Conservation (phyloP, 2,888 invertebrate genomes). For the Halictus ligatus region DNA sequence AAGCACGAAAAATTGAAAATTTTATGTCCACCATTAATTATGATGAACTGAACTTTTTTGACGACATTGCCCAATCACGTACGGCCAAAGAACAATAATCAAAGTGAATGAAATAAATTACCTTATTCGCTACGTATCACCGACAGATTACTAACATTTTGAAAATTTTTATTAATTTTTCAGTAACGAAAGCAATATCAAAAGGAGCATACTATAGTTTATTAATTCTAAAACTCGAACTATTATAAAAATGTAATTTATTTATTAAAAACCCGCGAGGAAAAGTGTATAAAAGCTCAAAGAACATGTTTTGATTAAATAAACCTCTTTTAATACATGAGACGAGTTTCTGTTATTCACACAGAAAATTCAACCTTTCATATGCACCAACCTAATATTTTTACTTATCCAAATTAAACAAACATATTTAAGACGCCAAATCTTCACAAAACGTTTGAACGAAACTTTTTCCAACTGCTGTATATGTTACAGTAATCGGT, state of each 20-base stretch:
- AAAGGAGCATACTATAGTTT: not conserved
- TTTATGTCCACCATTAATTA: not conserved
- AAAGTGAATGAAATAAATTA: not conserved
- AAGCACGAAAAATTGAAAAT: not conserved
- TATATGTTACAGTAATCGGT: not conserved
- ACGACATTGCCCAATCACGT: too few relatives aligned
- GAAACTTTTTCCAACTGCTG: not conserved
- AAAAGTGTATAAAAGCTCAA: not conserved
- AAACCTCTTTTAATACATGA: not conserved
- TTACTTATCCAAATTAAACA: not conserved
- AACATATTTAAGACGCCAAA: not conserved
- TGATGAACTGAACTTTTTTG: not conserved
- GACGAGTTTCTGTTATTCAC: not conserved
- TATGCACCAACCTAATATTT: conserved; percentile 2
- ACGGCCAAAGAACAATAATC: not conserved
- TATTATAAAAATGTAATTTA: not conserved
- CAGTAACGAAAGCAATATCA: not conserved
- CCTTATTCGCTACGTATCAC: not conserved
- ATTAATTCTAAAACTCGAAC: not conserved
- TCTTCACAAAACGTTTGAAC: not conserved
- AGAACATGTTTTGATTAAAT: not conserved
- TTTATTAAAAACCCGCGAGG: not conserved
- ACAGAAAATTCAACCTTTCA: not conserved
- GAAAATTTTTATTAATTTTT: not conserved
- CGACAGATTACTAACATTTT: not conserved